Base-by-base conservation (phyloP, 2,888 invertebrate genomes). In the Tetheella fluctuosa region DNA sequence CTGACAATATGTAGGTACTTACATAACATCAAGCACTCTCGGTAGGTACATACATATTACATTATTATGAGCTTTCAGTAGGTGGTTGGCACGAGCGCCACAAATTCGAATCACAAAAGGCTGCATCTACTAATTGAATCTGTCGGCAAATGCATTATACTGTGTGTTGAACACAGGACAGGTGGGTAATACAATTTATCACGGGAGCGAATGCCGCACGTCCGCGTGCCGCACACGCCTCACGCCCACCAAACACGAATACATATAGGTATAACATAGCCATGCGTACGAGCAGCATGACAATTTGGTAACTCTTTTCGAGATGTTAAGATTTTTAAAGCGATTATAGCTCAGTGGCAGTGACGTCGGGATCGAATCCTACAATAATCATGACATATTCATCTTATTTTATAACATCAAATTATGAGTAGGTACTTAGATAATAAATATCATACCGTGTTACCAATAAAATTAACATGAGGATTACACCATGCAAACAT, bases 41-140 rank as follows among this genome's bases (percentile, higher is more conserved):
- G 17, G 48, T 42, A 39, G 37, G 37, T 7, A 48, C 48, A 39
- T 39, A n/a, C n/a, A n/a, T 20, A 48, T 42, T 42, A 42, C 17
- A 42, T 42, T 42, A 42, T 42, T 17, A 17, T 5, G 15, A 42
- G 17, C 17, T 17, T 20, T 48, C 48, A 15, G 48, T 20, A 20
- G 17, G 48, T 48, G 10, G 48, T 20, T 20, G 48, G 48, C 48
- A 48, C 20, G 48, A 64, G 60, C 54, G 58, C 59, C 62, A 57
- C 61, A 58, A 25, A 63, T 68, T 58, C 58, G 64, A 63, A 68
- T 72, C 70, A 65, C 69, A 68, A 59, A 63, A 64, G 61, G 69
- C 69, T 70, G 64, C 64, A 65, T 63, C 68, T n/a, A 64, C 63
- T 81, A 79, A 79, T 80, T 73, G 64, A 70, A 74, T 75, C 70